Evolutionary conservation across 2,888 invertebrate species (phyloP), one percentile per base, ranked within the genome.

Genomic region (Ernsta delagoae): DNA sequence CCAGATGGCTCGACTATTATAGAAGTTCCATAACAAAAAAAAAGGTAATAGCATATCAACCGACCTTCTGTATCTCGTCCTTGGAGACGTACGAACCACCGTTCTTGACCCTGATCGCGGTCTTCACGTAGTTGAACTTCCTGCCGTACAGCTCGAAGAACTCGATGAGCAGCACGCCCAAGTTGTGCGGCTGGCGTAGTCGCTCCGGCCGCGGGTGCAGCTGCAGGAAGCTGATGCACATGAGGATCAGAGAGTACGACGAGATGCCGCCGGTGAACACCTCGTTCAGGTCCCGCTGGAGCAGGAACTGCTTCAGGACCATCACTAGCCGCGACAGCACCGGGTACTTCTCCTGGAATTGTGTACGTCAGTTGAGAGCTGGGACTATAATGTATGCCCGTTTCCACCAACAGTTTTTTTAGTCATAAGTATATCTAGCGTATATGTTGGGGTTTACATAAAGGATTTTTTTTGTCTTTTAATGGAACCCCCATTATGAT

Each of bases 261-360:
- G 99, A 98, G 89, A 99, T 99, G 87, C 99, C 99, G 75, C 99
- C 99, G 74, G 99, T 99, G 94, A 99, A 99, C 82, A 99, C 99
- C 95, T 99, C 99, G 93, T 99, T 99, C 83, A 99, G 96, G 94
- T 99, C 98, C 83, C 99, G 96, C 94, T 99, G 98, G 76, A 99
- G 95, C 75, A 99, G 96, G 94, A 99, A 99, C 94, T 99, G 99
- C 94, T 99, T 99, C 79, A 99, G 95, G 72, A 99, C 98, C 93
- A 99, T 96, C 82, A 99, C 99, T 84, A 99, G 94, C 82, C 98
- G 98, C 65, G 98, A 96, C 78, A 99, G 95, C 74, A 97, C 97
- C 34, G 99, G 99, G 92, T 96, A 99, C 79, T 96, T 95, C 71
- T 96, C 95, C 92, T 93, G 86, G 2, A 79, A 82, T 39, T 4